phyloP scores from a whole-genome alignment of 2,888 invertebrate species.

The Dendrolimus houi region DNA sequence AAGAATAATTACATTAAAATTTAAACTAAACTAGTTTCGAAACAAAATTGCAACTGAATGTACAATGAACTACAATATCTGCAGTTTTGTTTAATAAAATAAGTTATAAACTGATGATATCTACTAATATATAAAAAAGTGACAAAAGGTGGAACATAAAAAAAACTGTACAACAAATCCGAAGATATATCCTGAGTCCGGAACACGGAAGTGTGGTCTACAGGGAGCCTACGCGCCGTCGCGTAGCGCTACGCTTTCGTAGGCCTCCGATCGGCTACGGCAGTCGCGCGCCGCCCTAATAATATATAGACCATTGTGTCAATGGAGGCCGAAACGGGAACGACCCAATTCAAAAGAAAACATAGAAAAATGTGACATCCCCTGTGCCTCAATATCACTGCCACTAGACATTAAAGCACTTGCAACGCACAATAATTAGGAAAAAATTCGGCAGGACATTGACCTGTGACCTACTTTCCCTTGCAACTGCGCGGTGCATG shows the following conservation, averaged over 20 bases:
- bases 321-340: constrained; percentile 16
- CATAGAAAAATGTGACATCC: constrained; percentile 8
- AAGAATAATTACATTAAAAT: too few species aligned
- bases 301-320: constrained; percentile 58
- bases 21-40: too few species aligned
- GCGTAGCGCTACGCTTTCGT: constrained; percentile 63
- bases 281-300: constrained; percentile 44
- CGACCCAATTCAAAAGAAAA: constrained; percentile 6
- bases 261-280: constrained; percentile 67
- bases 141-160: not conserved
- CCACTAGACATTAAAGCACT: constrained; percentile 21
- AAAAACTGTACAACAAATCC: constrained; percentile 15
- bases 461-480: constrained; percentile 59
- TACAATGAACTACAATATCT: too few species aligned
- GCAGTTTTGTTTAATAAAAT: too few species aligned
- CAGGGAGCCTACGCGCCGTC: constrained; percentile 39
- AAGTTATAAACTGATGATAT: too few species aligned
- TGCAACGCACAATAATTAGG: constrained; percentile 29
- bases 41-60: too few species aligned
- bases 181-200: constrained; percentile 34
- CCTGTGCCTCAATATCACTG: constrained; percentile 45
- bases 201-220: constrained; percentile 45
- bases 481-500: constrained; percentile 57
- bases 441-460: constrained; percentile 37
- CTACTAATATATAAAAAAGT: too few species aligned